Evolutionary conservation across 2,113 vertebrate genomes (phyloP).

Genomic region (Mirounga angustirostris): DNA sequence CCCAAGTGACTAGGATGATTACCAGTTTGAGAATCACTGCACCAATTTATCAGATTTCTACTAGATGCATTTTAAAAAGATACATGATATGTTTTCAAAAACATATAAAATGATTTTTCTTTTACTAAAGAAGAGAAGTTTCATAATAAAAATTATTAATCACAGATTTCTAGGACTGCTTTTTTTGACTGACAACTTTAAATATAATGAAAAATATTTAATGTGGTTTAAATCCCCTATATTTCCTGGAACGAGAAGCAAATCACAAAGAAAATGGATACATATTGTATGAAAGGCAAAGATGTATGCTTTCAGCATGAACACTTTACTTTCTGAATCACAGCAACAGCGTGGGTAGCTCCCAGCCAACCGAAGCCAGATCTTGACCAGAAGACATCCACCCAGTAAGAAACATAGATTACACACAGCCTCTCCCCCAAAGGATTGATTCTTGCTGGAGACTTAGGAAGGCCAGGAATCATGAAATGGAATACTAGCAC

Average conservation of each 20-base stretch:
- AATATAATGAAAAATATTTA: conserved; percentile 54
- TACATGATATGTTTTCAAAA: background rate
- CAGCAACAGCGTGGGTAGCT: background rate
- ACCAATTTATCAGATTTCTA: background rate
- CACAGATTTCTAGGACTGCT: background rate
- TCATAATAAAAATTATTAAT: background rate
- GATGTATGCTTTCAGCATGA: background rate
- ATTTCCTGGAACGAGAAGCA: background rate
- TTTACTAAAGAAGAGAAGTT: background rate
- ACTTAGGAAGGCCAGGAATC: conserved; percentile 30
- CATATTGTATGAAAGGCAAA: background rate
- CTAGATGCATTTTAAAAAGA: background rate
- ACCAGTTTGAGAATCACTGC: background rate
- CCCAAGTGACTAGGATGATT: background rate
- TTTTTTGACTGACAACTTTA: background rate
- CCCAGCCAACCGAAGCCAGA: background rate
- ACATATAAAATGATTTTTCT: background rate
- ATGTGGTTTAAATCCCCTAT: background rate
- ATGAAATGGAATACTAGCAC: background rate
- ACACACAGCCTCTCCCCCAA: background rate
- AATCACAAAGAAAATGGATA: background rate
- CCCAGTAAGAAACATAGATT: conserved; percentile 37
- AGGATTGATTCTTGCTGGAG: background rate
- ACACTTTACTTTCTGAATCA: conserved; percentile 41
- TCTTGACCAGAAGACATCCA: background rate